phyloP scores from a whole-genome alignment of 1,140 invertebrate species.

The Thereuonema tuberculata region DNA sequence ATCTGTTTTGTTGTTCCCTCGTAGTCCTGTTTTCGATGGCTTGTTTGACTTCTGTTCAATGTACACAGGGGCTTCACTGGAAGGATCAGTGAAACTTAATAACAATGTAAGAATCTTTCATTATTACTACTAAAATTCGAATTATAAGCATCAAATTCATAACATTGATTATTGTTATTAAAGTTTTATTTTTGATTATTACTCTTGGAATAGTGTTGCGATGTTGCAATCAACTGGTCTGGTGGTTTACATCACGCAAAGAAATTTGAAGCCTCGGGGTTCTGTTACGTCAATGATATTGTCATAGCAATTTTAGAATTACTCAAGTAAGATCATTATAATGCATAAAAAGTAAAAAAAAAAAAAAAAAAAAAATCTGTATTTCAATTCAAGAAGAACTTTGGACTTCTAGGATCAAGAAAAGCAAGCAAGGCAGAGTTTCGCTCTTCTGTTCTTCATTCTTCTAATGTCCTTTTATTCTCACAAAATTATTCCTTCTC shows the following conservation, averaged over 20 bases:
- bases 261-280: constrained; percentile 95
- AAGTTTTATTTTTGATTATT: too few relatives aligned
- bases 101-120: constrained; percentile 44
- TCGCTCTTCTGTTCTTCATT: not conserved
- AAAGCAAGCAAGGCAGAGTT: too few relatives aligned
- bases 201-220: constrained; percentile 59
- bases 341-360: too few relatives aligned
- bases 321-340: constrained; percentile 42
- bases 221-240: constrained; percentile 99
- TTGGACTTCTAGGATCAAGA: too few relatives aligned
- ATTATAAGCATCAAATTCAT: too few relatives aligned
- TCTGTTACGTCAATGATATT: constrained; percentile 98
- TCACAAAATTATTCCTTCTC: too few relatives aligned
- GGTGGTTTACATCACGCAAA: constrained; percentile 99
- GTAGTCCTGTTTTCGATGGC: constrained; percentile 88
- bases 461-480: too few relatives aligned
- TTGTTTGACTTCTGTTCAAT: constrained; percentile 97
- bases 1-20: constrained; percentile 15
- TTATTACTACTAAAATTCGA: too few relatives aligned
- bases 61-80: constrained; percentile 90
- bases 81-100: constrained; percentile 89
- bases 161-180: constrained; percentile 11
- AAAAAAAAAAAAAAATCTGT: too few relatives aligned
- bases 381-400: too few relatives aligned
- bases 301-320: constrained; percentile 95